Evolutionary conservation across 2,113 vertebrate genomes (phyloP).

Genomic region (Meles meles): DNA sequence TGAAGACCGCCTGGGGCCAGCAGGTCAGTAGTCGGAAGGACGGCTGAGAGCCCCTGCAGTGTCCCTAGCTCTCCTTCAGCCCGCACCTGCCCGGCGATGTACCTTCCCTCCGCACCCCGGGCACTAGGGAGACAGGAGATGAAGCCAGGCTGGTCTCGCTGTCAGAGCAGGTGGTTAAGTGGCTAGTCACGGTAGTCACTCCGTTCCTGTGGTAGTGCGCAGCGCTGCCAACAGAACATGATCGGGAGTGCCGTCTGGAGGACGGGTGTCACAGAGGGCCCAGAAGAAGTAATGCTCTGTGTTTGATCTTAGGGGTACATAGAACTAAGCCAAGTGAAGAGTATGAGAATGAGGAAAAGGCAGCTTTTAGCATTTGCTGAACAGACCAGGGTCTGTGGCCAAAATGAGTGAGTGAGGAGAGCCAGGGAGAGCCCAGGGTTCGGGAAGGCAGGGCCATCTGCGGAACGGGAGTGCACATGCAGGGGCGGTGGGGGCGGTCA

Average conservation of each 20-base stretch:
- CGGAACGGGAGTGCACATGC: neutral
- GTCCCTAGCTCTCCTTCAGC: no score
- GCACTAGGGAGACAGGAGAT: neutral
- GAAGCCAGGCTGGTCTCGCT: neutral
- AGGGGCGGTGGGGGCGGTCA: no score
- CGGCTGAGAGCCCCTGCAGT: fast-evolving
- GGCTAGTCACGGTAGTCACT: neutral
- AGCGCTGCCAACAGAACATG: neutral
- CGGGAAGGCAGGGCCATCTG: neutral
- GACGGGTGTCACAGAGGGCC: neutral
- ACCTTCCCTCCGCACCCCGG: neutral
- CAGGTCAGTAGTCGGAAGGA: conserved; percentile 83
- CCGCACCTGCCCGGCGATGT: no score
- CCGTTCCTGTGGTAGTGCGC: fast-evolving
- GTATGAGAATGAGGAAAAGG: neutral
- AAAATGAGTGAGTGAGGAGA: neutral
- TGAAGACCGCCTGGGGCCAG: conserved; percentile 95
- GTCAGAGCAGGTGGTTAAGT: neutral
- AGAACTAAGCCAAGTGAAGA: neutral
- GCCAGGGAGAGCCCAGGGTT: neutral
- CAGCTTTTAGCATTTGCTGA: neutral
- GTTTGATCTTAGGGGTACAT: neutral
- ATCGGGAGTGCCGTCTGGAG: neutral
- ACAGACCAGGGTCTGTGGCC: fast-evolving
- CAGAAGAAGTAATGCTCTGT: neutral